Evolutionary conservation across 2,797 vertebrate species (phyloP), one percentile per base, ranked within the genome.

Genomic region (Muraenolepis orangiensis): DNA sequence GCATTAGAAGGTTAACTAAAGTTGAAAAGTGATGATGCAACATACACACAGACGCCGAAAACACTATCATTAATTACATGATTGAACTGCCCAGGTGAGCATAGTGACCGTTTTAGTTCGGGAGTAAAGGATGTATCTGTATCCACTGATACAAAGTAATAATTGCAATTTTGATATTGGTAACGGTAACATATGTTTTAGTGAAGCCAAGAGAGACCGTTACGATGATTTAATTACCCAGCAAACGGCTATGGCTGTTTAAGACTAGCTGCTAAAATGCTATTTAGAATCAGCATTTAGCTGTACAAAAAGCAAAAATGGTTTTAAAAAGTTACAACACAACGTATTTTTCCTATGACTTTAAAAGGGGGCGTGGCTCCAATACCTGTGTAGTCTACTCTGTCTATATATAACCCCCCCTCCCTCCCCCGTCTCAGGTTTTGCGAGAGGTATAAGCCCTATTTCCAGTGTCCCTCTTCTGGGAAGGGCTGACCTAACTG

Each of bases 401-500:
- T 3, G 30, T 74, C 31, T 51, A 13, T 73, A 40, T 42, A 5
- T 69, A 34, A 42, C 20, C 38, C 57, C 1, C 66, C 38, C 7
- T 69, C 31, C 64, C 14, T 36, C 31, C 61, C 18, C 32, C 10
- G 18, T 46, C 80, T 85, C 82, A 87, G 84, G 87, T 88, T 84
- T 83, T 86, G 78, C 74, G n/a, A 78, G 82, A 90, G 86, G 87
- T 91, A 91, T 85, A 89, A 90, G 87, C 83, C 83, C 86, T 74
- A 79, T 90, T 90, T 89, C 82, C 85, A 38, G 31, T 38, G 36
- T 81, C 84, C 85, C 89, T 81, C 64, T 66, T 77, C 61, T 74
- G 92, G 87, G 90, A n/a, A 90, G 71, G 13, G 26, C 84, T 90
- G 89, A 93, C 92, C 93, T 90, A 92, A 91, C 91, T 91, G 90